Evolutionary conservation across 2,888 invertebrate genomes (phyloP), one percentile per base, ranked within the genome.

Genomic region (Drosophila mimetica): DNA sequence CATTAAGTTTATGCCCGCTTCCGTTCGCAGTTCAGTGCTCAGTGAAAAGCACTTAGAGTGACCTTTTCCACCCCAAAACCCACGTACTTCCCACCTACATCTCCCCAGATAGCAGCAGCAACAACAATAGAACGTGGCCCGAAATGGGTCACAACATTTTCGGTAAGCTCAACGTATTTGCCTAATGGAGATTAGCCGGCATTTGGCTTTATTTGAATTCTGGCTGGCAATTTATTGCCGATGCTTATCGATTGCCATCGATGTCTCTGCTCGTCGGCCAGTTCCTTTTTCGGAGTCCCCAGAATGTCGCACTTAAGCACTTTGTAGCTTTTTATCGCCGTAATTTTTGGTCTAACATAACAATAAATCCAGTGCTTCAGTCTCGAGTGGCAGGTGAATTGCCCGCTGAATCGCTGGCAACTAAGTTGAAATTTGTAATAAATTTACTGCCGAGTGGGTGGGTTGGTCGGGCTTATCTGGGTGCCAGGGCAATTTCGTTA

Each of bases 131-230:
- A n/a, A 18, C 22, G 2, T 7, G 13, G 8, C 2, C 14, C 46
- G 13, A 34, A 70, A 66, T 70, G 70, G 64, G 64, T 71, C 64
- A 55, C 67, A 67, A 60, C 52, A 53, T 60, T 72, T 64, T 61
- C 42, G 58, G 59, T 61, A 37, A 52, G 72, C 73, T 73, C 34
- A 72, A 55, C 55, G 74, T 64, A 74, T 75, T 75, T 75, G 60
- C 71, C 65, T 74, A 74, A 74, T 74, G 71, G 74, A 75, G 74
- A 74, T 75, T 65, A 74, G 71, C 65, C 61, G 65, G 61, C 74
- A 75, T 74, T 74, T 65, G 58, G 71, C 52, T 74, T 75, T 74
- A 71, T 74, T 74, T 65, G 71, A 70, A 65, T 74, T 61, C 53
- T 60, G 51, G 50, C 47, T 64, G 57, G 50, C 53, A 65, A 71